Evolutionary conservation across 2,113 vertebrate species (phyloP).

Genomic region (Centrocercus urophasianus): DNA sequence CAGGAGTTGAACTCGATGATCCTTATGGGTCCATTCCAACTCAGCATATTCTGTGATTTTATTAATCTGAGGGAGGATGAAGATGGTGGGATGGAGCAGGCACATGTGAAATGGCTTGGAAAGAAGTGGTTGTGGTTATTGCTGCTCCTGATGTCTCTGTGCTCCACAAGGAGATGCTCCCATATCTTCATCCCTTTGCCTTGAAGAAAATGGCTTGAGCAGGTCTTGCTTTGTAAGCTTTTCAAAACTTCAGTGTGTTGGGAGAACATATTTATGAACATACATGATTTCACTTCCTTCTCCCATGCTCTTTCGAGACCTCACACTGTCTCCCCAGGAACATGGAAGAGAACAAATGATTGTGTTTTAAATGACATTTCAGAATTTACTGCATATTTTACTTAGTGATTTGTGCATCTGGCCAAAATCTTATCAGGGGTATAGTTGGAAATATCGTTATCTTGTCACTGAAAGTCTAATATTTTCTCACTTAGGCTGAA

Average conservation of each 20-base stretch:
- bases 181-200: neutral
- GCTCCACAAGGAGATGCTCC: neutral
- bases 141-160: neutral
- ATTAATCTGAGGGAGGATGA: neutral
- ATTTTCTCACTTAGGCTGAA: constrained; percentile 5
- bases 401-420: constrained; percentile 19
- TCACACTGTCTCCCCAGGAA: neutral
- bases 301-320: constrained; percentile 28
- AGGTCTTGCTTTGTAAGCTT: constrained; percentile 20
- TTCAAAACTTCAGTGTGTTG: neutral
- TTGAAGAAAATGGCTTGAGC: neutral
- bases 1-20: no score
- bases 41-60: no score
- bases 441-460: constrained; percentile 48
- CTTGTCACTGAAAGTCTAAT: constrained; percentile 19
- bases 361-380: constrained; percentile 44
- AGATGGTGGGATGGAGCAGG: neutral
- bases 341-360: constrained; percentile 32
- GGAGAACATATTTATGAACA: neutral
- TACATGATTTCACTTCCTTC: constrained; percentile 9
- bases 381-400: constrained; percentile 27
- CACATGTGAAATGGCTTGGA: neutral
- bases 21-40: no score
- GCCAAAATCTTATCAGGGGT: constrained; percentile 35
- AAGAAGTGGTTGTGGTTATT: neutral